Percentiles rank a stretch among this genome's conserved stretches.
phyloP scores from a whole-genome alignment of 2,113 vertebrate genomes.

The Danio rerio region GRCz12tu NC_133183.1:23484501-23485000 shows the following conservation, averaged over 20 bases:
- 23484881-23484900: background rate
- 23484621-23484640: constrained; percentile 38
- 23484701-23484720: constrained; percentile 37
- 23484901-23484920: constrained; percentile 35
- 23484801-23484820: background rate
- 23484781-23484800: background rate
- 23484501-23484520: constrained; percentile 4
- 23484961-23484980: constrained; percentile 36
- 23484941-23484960: constrained; percentile 14
- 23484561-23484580: constrained; percentile 13
- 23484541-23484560: constrained; percentile 47
- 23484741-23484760: constrained; percentile 23
- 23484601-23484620: constrained; percentile 12
- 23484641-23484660: background rate
- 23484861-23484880: background rate
- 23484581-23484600: background rate
- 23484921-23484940: constrained; percentile 23
- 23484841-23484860: background rate
- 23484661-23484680: constrained; percentile 35
- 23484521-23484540: constrained; percentile 34
- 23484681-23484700: constrained; percentile 36
- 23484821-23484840: no score
- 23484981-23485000: constrained; percentile 47
- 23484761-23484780: background rate
- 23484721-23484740: constrained; percentile 27